A percentile compares a stretch with the other conserved stretches of the same genome.
phyloP scores from a whole-genome alignment of 2,113 vertebrate species.

The Phainopepla nitens region DNA sequence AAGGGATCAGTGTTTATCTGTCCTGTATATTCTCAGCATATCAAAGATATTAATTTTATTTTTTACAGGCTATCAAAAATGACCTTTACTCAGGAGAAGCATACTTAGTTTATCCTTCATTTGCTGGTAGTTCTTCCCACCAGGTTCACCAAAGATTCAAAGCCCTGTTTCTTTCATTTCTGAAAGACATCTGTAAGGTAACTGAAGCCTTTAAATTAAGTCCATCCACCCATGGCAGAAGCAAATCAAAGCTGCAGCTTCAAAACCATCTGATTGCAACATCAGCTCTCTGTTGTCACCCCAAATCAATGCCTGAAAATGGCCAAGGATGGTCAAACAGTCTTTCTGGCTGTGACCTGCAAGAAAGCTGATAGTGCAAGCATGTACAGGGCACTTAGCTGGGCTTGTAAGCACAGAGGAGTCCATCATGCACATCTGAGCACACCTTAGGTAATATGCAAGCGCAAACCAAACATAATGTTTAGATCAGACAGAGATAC shows the following conservation, averaged over 20 bases:
- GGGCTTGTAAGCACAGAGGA: not conserved
- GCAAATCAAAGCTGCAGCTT: not conserved
- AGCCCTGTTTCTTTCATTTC: not conserved
- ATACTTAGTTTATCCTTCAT: not conserved
- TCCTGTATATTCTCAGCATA: not conserved
- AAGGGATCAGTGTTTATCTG: not conserved
- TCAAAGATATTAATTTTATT: not conserved
- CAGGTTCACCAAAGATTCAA: not conserved
- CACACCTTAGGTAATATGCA: not conserved
- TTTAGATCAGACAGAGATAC: not conserved
- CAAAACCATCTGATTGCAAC: not conserved
- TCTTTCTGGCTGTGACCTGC: not conserved
- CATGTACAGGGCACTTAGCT: not conserved
- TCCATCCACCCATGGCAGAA: not conserved
- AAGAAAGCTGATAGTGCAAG: not conserved
- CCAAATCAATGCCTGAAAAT: not conserved
- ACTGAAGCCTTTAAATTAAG: not conserved
- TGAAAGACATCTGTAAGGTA: not conserved
- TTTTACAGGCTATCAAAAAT: not conserved
- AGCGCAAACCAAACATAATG: not conserved
- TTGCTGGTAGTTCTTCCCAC: not conserved
- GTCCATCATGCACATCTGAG: fast-evolving
- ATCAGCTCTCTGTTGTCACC: not conserved
- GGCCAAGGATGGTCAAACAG: not conserved
- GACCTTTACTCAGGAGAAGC: not conserved